Conservation (phyloP, 2,113 vertebrate genomes). For the Pterocles orientalis region DNA sequence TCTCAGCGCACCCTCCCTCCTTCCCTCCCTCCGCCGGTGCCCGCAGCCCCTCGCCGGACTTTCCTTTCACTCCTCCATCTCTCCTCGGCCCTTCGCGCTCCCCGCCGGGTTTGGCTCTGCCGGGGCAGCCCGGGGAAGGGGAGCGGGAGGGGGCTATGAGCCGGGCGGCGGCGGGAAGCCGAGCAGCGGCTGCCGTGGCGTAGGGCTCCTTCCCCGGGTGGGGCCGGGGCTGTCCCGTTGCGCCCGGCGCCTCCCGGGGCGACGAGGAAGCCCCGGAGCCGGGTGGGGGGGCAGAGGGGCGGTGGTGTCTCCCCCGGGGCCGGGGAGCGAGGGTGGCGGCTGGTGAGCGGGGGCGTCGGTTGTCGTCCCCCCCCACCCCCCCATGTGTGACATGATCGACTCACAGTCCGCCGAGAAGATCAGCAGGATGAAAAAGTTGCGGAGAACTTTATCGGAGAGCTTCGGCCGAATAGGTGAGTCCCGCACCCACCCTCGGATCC, state of each 20-base stretch:
- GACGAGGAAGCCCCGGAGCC: not conserved
- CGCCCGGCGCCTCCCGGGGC: not conserved
- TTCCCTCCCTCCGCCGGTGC: not conserved
- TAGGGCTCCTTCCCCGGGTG: not conserved
- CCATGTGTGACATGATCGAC: slow-evolving; percentile 81
- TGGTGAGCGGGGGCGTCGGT: not conserved
- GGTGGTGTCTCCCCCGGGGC: not conserved
- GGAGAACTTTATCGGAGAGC: slow-evolving; percentile 98
- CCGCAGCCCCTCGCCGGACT: not conserved
- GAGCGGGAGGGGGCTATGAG: not conserved
- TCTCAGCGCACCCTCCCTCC: not conserved
- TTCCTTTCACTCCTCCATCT: not conserved
- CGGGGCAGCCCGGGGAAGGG: not conserved
- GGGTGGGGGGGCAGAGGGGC: not conserved
- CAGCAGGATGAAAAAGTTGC: slow-evolving; percentile 96
- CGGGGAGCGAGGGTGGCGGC: not conserved
- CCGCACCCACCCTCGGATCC: not conserved
- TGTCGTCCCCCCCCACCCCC: not conserved
- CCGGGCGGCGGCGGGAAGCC: not conserved
- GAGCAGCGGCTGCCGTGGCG: not conserved
- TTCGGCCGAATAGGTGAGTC: slow-evolving; percentile 92
- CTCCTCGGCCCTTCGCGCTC: not conserved
- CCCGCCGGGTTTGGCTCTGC: not conserved
- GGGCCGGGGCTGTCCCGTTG: not conserved
- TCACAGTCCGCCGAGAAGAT: slow-evolving; percentile 82